Base-by-base conservation (phyloP, 2,113 vertebrate genomes). In the Heterochromis multidens region DNA sequence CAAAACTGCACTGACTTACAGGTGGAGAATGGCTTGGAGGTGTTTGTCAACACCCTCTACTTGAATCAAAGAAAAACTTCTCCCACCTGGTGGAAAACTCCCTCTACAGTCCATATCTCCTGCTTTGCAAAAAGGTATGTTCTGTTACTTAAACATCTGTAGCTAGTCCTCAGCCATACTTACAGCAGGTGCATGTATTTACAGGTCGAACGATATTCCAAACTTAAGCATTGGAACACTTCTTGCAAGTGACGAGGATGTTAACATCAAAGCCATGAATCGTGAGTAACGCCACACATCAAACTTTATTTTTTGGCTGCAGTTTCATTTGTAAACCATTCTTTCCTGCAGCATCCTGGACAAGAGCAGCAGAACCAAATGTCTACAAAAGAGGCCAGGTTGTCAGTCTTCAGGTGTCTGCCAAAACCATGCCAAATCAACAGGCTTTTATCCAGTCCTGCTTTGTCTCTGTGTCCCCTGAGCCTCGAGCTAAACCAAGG, bases 361-460 rank as follows among this genome's bases (percentile, higher is more conserved):
- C 29, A 1, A 57, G 46, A 2, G 3, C 56, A 1, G 85, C 90
- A 9, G 81, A 93, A 11, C 88, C 92, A 0, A 90, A 86, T 5
- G 1, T 91, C 27, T 95, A 93, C 29, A 29, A 78, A 43, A 93
- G 91, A 86, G 94, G 93, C 12, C 79, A 93, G 12, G 7, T 13
- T 1, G 27, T 96, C n/a, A 79, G 91, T 70, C 14, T 96, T 7
- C 90, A 95, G 82, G 87, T 94, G 54, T 92, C 87, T 59, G 84
- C 90, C 3, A 56, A 72, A 49, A 27, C 59, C 52, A 59, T 25
- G 6, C 81, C 35, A 21, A 62, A 80, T 25, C 82, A 95, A 58
- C 87, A 92, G 67, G 91, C 91, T 13, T 96, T 91, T 56, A 82
- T 95, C 25, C 94, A 91, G 57, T 93, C 94, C 70, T 95, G 96